Evolutionary conservation across 1,140 invertebrate species (phyloP).

Genomic region (Macrobrachium nipponense): DNA sequence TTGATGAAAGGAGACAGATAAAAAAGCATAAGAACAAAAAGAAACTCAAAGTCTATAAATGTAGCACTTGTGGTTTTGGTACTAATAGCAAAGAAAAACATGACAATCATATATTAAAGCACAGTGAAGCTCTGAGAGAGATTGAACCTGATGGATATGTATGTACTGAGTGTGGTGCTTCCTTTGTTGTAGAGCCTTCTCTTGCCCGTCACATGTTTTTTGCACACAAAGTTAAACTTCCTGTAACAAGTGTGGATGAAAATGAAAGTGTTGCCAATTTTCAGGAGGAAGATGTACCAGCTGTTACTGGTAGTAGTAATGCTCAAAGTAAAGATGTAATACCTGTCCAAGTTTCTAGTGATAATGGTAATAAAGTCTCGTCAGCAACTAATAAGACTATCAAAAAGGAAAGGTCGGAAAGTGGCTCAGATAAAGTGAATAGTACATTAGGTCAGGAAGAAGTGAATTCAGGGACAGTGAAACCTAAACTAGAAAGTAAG

Average conservation of each 20-base stretch:
- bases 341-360: too few species aligned
- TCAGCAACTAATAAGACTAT: too few species aligned
- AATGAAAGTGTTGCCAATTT: conserved; percentile 12
- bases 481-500: too few species aligned
- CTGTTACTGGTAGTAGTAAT: neutral
- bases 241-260: conserved; percentile 40
- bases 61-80: conserved; percentile 49
- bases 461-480: neutral
- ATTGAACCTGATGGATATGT: conserved; percentile 55
- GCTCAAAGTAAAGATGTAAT: neutral
- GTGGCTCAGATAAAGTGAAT: too few species aligned
- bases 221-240: conserved; percentile 62
- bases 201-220: conserved; percentile 64
- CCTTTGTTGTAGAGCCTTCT: conserved; percentile 63
- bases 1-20: conserved; percentile 8
- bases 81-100: conserved; percentile 62
- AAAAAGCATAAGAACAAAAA: conserved; percentile 44
- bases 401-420: too few species aligned
- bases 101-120: conserved; percentile 51
- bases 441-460: neutral
- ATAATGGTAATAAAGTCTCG: too few species aligned
- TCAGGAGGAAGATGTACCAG: neutral
- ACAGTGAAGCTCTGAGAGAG: conserved; percentile 36
- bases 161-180: conserved; percentile 60
- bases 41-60: conserved; percentile 60